Conservation (phyloP, 2,113 vertebrate genomes). For the Rhinolophus sinicus region DNA sequence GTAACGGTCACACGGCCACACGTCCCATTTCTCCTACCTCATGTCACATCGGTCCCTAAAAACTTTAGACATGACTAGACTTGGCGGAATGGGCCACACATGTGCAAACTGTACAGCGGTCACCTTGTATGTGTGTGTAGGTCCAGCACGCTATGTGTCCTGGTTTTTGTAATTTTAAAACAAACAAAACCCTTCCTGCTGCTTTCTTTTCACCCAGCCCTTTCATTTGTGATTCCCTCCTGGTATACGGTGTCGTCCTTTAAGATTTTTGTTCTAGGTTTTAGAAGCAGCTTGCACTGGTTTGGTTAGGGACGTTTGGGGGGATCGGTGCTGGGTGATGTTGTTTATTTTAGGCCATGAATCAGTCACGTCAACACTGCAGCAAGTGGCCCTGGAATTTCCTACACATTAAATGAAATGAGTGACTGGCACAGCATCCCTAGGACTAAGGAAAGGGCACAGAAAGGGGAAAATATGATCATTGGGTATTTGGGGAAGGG, state of each 20-base stretch:
- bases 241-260: too few relatives aligned
- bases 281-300: too few relatives aligned
- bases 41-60: background rate
- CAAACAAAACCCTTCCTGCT: too few relatives aligned
- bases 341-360: rapidly evolving
- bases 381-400: rapidly evolving
- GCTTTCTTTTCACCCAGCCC: background rate
- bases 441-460: too few relatives aligned
- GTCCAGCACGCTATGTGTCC: rapidly evolving
- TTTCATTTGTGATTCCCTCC: background rate
- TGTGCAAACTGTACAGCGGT: too few relatives aligned
- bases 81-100: rapidly evolving
- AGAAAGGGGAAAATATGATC: too few relatives aligned
- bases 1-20: too few relatives aligned
- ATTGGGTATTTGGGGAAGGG: background rate
- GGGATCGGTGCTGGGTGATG: rapidly evolving
- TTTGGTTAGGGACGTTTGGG: too few relatives aligned
- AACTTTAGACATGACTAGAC: background rate
- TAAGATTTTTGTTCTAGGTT: too few relatives aligned
- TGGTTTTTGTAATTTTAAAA: rapidly evolving
- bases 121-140: rapidly evolving
- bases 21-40: rapidly evolving
- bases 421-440: rapidly evolving
- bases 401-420: background rate
- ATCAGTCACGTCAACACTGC: background rate